Conservation (phyloP, 2,797 vertebrate species). For the Platyrinchus mystaceus region DNA sequence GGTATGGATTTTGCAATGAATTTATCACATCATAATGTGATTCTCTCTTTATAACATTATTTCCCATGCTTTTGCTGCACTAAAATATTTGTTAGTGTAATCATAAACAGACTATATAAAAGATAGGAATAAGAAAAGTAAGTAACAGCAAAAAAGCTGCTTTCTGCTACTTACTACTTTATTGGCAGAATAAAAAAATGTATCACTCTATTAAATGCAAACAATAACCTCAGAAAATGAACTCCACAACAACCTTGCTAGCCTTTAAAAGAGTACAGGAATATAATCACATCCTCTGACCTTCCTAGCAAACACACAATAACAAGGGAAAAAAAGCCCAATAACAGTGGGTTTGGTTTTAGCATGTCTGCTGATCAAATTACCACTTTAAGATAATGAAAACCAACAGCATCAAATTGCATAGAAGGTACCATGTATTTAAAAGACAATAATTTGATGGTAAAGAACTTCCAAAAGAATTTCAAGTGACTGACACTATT, state of each 20-base stretch:
- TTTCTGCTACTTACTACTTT: neutral
- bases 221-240: neutral
- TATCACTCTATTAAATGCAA: neutral
- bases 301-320: neutral
- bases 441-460: neutral
- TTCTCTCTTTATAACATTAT: neutral
- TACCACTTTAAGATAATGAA: neutral
- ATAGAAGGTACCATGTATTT: neutral
- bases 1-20: neutral
- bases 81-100: neutral
- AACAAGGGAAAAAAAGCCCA: rapidly evolving
- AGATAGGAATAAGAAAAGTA: neutral
- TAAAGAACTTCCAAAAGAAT: neutral
- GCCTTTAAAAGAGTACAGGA: neutral
- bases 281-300: neutral
- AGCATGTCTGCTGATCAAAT: neutral
- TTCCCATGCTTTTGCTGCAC: neutral
- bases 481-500: neutral
- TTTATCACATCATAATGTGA: neutral
- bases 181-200: neutral
- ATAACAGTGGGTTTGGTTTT: neutral
- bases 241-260: neutral
- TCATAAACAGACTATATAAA: neutral
- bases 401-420: neutral
- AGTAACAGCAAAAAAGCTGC: neutral